Conservation (phyloP, 2,797 vertebrate genomes). For the Carduelis carduelis region DNA sequence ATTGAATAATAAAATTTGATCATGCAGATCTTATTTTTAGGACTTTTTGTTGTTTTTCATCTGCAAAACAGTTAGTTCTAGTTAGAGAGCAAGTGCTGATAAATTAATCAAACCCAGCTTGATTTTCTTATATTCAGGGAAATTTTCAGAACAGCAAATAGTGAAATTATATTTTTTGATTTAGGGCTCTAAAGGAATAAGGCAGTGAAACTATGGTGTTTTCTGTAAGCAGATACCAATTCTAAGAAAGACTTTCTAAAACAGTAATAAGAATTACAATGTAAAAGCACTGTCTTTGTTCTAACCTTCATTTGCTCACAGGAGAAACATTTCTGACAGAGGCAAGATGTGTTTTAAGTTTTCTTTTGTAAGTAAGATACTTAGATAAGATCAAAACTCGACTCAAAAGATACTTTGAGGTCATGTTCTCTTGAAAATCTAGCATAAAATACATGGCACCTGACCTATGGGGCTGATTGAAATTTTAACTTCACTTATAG, state of each 20-base stretch:
- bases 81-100: neutral
- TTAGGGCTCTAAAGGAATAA: neutral
- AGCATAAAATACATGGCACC: neutral
- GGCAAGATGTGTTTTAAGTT: neutral
- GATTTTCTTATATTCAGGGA: conserved; percentile 26
- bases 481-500: neutral
- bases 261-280: neutral
- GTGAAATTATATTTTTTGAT: neutral
- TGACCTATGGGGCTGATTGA: neutral
- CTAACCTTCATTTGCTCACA: neutral
- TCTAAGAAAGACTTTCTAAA: neutral
- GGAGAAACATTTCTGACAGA: neutral
- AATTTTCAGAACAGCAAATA: conserved; percentile 4
- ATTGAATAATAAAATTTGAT: neutral
- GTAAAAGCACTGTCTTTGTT: neutral
- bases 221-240: neutral
- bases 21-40: neutral
- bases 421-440: neutral
- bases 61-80: neutral
- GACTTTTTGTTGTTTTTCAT: neutral
- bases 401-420: neutral
- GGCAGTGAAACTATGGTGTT: neutral
- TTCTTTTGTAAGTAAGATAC: neutral
- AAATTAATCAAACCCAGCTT: conserved; percentile 25
- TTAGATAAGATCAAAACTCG: neutral